phyloP scores from a whole-genome alignment of 2,113 vertebrate species.

The Vidua macroura region DNA sequence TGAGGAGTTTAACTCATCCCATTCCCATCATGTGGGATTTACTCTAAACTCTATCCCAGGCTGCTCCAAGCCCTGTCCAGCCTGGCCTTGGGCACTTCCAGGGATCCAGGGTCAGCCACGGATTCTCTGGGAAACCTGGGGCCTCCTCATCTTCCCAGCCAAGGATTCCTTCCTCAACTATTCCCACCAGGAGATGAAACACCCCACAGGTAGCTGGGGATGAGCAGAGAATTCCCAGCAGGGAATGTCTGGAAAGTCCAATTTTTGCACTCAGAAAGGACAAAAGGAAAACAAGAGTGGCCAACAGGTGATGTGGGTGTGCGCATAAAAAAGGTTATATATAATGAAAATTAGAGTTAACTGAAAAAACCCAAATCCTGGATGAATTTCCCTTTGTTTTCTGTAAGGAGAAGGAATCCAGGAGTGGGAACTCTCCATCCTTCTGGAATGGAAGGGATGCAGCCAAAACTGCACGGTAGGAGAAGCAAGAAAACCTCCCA shows the following conservation, averaged over 20 bases:
- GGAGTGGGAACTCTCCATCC: background rate
- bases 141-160: background rate
- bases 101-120: background rate
- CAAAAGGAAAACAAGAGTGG: background rate
- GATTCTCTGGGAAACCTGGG: background rate
- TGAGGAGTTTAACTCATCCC: background rate
- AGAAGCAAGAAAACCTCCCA: background rate
- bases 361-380: background rate
- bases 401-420: background rate
- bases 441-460: background rate
- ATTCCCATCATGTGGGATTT: background rate
- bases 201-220: background rate
- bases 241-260: background rate
- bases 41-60: background rate
- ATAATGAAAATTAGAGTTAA: background rate
- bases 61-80: rapidly evolving
- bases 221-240: background rate
- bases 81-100: background rate
- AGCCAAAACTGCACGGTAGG: background rate
- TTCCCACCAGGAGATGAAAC: background rate
- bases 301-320: background rate
- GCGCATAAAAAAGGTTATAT: background rate
- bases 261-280: background rate
- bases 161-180: background rate
- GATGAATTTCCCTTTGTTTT: background rate